A percentile compares a stretch with the other conserved stretches of the same genome.
phyloP scores from a whole-genome alignment of 2,797 vertebrate genomes.

The Serranus cabrilla region DNA sequence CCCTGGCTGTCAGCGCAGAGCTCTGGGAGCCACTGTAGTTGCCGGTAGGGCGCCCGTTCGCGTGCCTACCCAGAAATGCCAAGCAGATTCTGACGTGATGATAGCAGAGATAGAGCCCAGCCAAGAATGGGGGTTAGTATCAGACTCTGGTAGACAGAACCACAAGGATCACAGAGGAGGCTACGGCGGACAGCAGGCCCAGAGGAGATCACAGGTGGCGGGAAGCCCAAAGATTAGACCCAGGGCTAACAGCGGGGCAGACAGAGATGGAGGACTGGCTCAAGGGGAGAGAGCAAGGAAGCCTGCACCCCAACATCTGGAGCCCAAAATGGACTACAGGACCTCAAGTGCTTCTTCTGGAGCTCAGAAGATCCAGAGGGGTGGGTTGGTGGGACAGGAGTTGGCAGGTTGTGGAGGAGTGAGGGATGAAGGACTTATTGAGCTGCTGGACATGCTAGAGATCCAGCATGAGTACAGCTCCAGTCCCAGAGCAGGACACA shows the following conservation, averaged over 20 bases:
- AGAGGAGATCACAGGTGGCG: constrained; percentile 67
- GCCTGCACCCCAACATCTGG: constrained; percentile 57
- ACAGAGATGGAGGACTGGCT: constrained; percentile 55
- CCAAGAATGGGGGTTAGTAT: constrained; percentile 73
- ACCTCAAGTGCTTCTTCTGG: constrained; percentile 53
- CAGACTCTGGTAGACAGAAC: constrained; percentile 71
- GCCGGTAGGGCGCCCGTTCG: constrained; percentile 72
- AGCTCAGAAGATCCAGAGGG: constrained; percentile 68
- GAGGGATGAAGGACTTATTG: constrained; percentile 83
- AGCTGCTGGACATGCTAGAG: constrained; percentile 88
- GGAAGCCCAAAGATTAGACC: constrained; percentile 77
- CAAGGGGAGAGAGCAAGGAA: constrained; percentile 66
- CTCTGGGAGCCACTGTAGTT: constrained; percentile 60
- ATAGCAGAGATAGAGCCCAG: constrained; percentile 73
- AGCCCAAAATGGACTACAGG: constrained; percentile 74
- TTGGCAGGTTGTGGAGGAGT: constrained; percentile 52
- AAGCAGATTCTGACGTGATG: constrained; percentile 81
- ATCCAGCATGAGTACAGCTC: constrained; percentile 87
- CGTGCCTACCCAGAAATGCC: constrained; percentile 84
- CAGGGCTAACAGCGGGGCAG: constrained; percentile 62
- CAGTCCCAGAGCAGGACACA: constrained; percentile 68
- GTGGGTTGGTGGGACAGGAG: constrained; percentile 80
- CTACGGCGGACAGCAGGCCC: constrained; percentile 58
- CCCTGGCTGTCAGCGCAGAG: constrained; percentile 85
- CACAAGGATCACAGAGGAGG: constrained; percentile 71